Evolutionary conservation across 2,797 vertebrate species (phyloP).

Genomic region (Hypotaenidia philippensis): DNA sequence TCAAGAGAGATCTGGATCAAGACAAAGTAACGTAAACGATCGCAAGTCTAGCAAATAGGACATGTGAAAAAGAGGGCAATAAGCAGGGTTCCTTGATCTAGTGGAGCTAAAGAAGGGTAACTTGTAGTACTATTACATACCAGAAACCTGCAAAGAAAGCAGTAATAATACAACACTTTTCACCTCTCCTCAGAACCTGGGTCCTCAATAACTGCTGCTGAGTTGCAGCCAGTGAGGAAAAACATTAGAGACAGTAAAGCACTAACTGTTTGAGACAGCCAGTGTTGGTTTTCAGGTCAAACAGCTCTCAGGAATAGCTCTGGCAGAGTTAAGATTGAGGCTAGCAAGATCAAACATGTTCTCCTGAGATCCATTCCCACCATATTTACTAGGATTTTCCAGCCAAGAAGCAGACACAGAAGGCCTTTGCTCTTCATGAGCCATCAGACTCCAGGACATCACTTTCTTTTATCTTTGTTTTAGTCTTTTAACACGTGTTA

Average conservation of each 20-base stretch:
- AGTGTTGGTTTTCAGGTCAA: neutral
- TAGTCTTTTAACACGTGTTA: neutral
- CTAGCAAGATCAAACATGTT: neutral
- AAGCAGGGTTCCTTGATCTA: neutral
- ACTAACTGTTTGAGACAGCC: neutral
- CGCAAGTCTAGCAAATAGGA: neutral
- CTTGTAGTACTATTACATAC: neutral
- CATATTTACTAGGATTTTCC: neutral
- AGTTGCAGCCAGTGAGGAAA: neutral
- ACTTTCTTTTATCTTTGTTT: neutral
- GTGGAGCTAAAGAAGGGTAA: neutral
- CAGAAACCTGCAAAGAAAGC: neutral
- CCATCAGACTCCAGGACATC: neutral
- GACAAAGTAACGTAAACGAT: neutral
- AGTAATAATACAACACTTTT: neutral
- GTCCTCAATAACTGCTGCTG: neutral
- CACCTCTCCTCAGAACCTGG: neutral
- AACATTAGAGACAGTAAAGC: neutral
- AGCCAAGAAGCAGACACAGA: neutral
- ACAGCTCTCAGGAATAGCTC: neutral
- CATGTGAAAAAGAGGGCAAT: neutral
- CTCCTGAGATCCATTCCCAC: neutral
- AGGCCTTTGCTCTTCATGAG: neutral
- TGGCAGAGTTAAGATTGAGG: neutral
- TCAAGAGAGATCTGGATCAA: neutral